A percentile compares a stretch with the other conserved stretches of the same genome.
phyloP scores from a whole-genome alignment of 1,140 invertebrate genomes.

The Eufriesea mexicana region DNA sequence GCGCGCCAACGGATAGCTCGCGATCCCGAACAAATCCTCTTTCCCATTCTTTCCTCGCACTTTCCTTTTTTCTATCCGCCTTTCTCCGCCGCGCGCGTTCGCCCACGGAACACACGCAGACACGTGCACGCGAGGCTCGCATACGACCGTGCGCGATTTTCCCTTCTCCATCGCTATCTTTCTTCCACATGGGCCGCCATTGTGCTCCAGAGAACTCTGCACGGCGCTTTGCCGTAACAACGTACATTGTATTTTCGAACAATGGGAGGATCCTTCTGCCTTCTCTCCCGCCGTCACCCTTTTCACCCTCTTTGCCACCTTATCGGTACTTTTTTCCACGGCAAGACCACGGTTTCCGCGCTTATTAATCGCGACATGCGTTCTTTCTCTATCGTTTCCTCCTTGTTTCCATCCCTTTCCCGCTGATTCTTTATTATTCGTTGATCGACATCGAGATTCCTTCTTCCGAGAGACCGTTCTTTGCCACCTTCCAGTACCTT shows the following conservation, averaged over 20 bases:
- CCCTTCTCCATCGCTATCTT: constrained; percentile 49
- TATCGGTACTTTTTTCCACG: constrained; percentile 71
- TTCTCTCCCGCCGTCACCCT: constrained; percentile 4
- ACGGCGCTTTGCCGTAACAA: constrained; percentile 70
- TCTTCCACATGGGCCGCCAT: constrained; percentile 51
- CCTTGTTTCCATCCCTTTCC: not conserved
- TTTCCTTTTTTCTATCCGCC: not conserved
- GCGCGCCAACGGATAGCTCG: not conserved
- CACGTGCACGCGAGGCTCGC: not conserved
- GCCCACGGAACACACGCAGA: not conserved
- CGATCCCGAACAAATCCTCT: constrained; percentile 8
- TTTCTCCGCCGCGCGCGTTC: not conserved
- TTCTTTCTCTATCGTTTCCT: not conserved
- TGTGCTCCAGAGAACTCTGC: constrained; percentile 66
- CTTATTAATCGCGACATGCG: constrained; percentile 46
- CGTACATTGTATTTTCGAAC: constrained; percentile 76
- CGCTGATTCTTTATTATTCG: constrained; percentile 12
- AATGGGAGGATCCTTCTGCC: constrained; percentile 67
- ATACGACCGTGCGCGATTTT: constrained; percentile 30
- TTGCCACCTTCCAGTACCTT: not conserved
- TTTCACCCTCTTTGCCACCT: constrained; percentile 45
- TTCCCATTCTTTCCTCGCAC: not conserved
- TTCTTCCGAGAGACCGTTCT: not conserved
- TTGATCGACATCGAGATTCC: not conserved
- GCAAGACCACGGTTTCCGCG: constrained; percentile 40